Base-by-base conservation (phyloP, 2,113 vertebrate genomes). In the Alligator mississippiensis region DNA sequence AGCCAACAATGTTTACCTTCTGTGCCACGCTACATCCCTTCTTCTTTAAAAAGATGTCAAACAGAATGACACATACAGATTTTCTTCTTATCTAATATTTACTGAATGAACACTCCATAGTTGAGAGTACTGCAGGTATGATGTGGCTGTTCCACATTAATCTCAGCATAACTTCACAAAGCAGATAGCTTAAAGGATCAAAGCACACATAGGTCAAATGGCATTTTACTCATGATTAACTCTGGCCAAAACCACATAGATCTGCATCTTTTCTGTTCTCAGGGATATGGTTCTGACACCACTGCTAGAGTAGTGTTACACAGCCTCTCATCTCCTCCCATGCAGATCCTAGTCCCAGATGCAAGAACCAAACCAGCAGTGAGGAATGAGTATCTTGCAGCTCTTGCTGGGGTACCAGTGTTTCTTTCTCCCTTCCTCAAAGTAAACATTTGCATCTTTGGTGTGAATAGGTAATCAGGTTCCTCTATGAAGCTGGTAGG, bases 11-110 rank as follows among this genome's bases (percentile, higher is more conserved):
- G 9, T 25, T 77, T n/a, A 25, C 47, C 59, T 21, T 9, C 4
- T 16, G 13, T 18, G 63, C 21, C n/a, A 57, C 47, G 59, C 21
- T 19, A 2, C 57, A 25, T 1, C 55, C 18, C 1, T 0, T 72
- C 6, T 19, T 72, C 68, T 1, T 61, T 12, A 90, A 57, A 62
- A 62, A 89, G 80, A 87, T 4, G 1, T 55, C 24, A 76, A 57
- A 18, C 54, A 25, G 47, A 76, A 16, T 28, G 25, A 54, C 9
- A n/a, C 8, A 22, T 16, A 70, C 10, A 78, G 63, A n/a, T 47
- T 59, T 83, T 82, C 47, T 70, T 88, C 81, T 55, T 80, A 27
- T 13, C 25, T 6, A 38, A 57, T 22, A 22, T 66, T 77, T 58
- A 62, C 28, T 90, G 85, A 6, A 72, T 30, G 15, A 87, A 74